Evolutionary conservation across 2,888 invertebrate species (phyloP), one percentile per base, ranked within the genome.

Genomic region (Cataglyphis cursor): DNA sequence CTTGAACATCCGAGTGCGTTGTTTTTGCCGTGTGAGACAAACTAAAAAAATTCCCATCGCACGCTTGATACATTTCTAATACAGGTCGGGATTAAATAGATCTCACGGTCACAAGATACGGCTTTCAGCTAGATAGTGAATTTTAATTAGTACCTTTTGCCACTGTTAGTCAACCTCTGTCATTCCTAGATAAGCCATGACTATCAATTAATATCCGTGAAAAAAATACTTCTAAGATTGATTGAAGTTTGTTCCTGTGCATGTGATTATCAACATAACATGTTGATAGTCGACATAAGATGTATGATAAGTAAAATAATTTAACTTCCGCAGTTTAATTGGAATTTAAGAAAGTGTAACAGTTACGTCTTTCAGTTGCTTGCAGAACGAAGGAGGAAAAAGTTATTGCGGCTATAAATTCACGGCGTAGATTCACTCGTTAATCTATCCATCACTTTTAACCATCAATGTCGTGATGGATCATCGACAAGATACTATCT

Each of bases 41-140:
- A 12, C n/a, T 24, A 59, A n/a, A 51, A 44, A 18, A 12, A 41
- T 78, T 66, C 21, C 66, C 41, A 68, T 68, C 21, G 41, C 41
- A 41, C 57, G 41, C 57, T 61, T 21, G 59, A 80, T 80, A 59
- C 35, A 68, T 59, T 68, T 68, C 31, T 57, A 78, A 66, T 76
- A 21, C n/a, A 18, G 24, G 12, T 64, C 24, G 38, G 28, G 65
- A 78, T 80, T 80, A 61, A 78, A 1, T 21, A 31, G 28, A 59
- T 68, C 78, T 68, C 66, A 66, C 41, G 44, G 8, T 54, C 24
- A n/a, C 21, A 41, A 65, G 3, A 6, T 18, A 18, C 18, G 35
- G 28, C 9, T 38, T 76, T 31, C 15, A 57, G 57, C 57, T 64
- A 24, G 38, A 65, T 66, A 78, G 57, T 28, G 41, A 24, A 41